Percentiles rank a stretch among this genome's conserved stretches.
Conservation (phyloP, 2,888 invertebrate species). For the Drosophila kuntzei region DNA sequence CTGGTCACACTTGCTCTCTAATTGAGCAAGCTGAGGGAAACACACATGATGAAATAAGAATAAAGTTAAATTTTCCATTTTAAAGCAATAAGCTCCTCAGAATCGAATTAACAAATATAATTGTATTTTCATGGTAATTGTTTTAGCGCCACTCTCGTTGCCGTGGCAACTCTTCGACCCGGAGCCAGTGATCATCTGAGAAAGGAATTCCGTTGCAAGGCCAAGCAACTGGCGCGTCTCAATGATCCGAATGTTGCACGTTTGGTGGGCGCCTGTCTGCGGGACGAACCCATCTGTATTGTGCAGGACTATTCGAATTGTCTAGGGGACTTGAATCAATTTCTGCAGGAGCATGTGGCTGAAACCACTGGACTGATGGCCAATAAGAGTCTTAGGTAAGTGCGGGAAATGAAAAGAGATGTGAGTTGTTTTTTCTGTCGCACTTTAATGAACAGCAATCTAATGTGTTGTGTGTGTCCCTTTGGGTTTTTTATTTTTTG, state of each 20-base stretch:
- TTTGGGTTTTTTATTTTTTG: slow-evolving; percentile 32
- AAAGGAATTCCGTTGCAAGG: slow-evolving; percentile 90
- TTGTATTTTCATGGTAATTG: no score
- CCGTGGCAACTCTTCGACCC: slow-evolving; percentile 90
- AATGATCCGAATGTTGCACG: slow-evolving; percentile 90
- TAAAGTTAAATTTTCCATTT: no score
- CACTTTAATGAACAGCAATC: slow-evolving; percentile 30
- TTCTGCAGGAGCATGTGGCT: slow-evolving; percentile 92
- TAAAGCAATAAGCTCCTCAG: no score
- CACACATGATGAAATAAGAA: no score
- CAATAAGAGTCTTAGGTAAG: slow-evolving; percentile 89
- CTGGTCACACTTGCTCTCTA: no score
- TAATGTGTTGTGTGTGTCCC: slow-evolving; percentile 48
- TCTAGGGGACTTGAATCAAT: slow-evolving; percentile 93
- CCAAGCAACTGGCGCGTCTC: slow-evolving; percentile 89
- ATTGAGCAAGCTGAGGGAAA: no score
- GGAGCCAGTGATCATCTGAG: slow-evolving; percentile 87
- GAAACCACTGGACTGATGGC: slow-evolving; percentile 88
- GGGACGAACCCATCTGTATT: slow-evolving; percentile 91
- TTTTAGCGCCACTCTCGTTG: slow-evolving; percentile 87
- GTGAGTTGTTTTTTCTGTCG: slow-evolving; percentile 5
- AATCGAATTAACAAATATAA: no score
- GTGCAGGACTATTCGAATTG: slow-evolving; percentile 89
- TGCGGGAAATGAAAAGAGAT: slow-evolving; percentile 2
- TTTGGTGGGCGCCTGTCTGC: slow-evolving; percentile 90